Evolutionary conservation across 2,888 invertebrate genomes (phyloP).

Genomic region (Sarcophaga variegata): DNA sequence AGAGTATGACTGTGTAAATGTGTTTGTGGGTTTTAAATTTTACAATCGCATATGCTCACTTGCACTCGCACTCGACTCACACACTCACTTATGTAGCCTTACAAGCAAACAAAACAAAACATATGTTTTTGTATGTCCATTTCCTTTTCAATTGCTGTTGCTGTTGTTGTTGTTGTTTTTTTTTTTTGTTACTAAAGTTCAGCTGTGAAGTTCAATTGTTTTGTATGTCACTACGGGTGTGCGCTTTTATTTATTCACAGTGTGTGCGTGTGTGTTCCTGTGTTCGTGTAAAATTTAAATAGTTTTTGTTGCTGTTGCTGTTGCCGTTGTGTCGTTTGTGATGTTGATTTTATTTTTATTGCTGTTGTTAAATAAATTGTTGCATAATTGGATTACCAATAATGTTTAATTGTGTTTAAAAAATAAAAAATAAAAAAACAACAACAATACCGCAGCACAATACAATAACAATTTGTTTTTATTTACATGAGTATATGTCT

Average conservation of each 20-base stretch:
- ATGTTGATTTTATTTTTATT: constrained; percentile 56
- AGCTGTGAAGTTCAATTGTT: constrained; percentile 9
- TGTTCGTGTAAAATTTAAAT: constrained; percentile 45
- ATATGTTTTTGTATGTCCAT: constrained; percentile 45
- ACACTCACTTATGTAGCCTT: background rate
- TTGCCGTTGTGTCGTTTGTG: background rate
- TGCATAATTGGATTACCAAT: constrained; percentile 68
- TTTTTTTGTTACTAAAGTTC: constrained; percentile 22
- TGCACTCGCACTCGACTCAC: background rate
- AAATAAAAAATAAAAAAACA: constrained; percentile 24
- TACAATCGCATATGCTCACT: constrained; percentile 8
- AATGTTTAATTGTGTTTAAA: constrained; percentile 67
- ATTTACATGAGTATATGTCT: background rate
- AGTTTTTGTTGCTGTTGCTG: constrained; percentile 21
- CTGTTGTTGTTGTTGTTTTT: no score
- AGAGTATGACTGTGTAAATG: no score
- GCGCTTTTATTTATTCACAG: constrained; percentile 25
- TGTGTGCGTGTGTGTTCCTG: background rate
- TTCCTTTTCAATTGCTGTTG: constrained; percentile 48
- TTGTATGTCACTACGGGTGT: constrained; percentile 43
- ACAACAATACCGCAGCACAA: constrained; percentile 10
- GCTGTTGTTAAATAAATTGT: constrained; percentile 66
- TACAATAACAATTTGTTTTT: background rate
- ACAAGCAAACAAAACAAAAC: constrained; percentile 34
- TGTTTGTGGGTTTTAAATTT: constrained; percentile 38